phyloP scores from a whole-genome alignment of 2,888 invertebrate genomes.

The Acanthosepion pharaonis region DNA sequence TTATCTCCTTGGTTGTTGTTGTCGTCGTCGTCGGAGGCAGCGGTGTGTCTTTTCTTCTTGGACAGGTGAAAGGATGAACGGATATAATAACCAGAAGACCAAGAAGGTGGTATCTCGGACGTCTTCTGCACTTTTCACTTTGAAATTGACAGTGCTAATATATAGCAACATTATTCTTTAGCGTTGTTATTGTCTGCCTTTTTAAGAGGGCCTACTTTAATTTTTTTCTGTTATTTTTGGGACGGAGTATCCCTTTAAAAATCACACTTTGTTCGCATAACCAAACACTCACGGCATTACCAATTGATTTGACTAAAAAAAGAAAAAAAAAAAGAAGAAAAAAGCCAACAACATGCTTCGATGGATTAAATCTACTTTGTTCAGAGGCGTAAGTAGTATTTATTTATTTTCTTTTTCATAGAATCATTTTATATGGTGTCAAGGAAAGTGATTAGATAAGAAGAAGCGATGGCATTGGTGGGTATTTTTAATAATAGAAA shows the following conservation, averaged over 20 bases:
- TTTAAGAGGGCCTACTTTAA: not conserved
- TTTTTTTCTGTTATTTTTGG: not conserved
- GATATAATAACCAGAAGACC: not conserved
- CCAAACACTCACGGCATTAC: not conserved
- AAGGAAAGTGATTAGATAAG: too few relatives aligned
- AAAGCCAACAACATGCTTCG: not conserved
- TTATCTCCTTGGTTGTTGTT: not conserved
- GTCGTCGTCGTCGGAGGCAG: not conserved
- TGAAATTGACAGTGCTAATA: conserved; percentile 24
- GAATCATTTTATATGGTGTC: too few relatives aligned
- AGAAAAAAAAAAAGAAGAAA: not conserved
- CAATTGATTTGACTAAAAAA: not conserved
- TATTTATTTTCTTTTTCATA: too few relatives aligned
- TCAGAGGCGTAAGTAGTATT: not conserved
- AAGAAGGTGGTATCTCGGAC: not conserved
- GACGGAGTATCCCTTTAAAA: not conserved
- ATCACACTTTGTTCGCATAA: not conserved
- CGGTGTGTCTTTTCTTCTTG: not conserved
- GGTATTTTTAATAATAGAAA: too few relatives aligned
- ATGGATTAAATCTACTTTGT: conserved; percentile 12
- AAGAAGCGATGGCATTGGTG: too few relatives aligned
- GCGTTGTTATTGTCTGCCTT: not conserved
- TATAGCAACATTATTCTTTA: not conserved
- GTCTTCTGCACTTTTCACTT: not conserved
- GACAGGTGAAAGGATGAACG: conserved; percentile 6